These are phyloP conservation scores for Takifugu bimaculatus DNA, from an alignment of 2,113 vertebrate species.

Conservation along the genomic window DNA sequence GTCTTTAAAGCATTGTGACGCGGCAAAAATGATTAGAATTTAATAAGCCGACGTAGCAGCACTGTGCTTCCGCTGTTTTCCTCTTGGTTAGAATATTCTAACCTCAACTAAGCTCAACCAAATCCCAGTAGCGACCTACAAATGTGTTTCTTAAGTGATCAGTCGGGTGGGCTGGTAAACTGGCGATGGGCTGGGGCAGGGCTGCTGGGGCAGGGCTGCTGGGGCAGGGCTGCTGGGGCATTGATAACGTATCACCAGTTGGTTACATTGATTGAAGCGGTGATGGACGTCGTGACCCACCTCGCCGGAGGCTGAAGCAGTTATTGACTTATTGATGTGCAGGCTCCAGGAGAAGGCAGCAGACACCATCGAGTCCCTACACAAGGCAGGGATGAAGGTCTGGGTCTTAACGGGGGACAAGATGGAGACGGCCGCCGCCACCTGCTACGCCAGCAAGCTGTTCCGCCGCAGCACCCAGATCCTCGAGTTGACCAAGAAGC, in stretches of 20 bases:
- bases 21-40: conserved; percentile 12
- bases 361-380: conserved; percentile 93
- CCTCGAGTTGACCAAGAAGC: conserved; percentile 95
- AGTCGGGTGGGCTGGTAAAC: conserved; percentile 42
- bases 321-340: conserved; percentile 44
- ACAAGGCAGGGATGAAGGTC: conserved; percentile 97
- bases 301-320: conserved; percentile 21
- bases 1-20: conserved; percentile 23
- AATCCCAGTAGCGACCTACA: conserved; percentile 16
- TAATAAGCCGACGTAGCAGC: conserved; percentile 8
- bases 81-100: background rate
- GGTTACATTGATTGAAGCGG: conserved; percentile 43
- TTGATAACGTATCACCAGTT: conserved; percentile 57
- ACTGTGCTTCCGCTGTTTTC: background rate
- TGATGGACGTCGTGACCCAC: conserved; percentile 42
- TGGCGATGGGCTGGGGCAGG: conserved; percentile 25
- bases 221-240: conserved; percentile 20
- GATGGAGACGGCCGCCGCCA: conserved; percentile 95
- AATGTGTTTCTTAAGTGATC: conserved; percentile 20
- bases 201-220: conserved; percentile 17
- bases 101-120: background rate
- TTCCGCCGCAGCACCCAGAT: conserved; percentile 90
- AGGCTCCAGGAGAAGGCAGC: conserved; percentile 97
- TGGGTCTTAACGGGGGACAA: conserved; percentile 99
- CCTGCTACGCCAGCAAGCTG: conserved; percentile 95